These are phyloP conservation scores for Amblyraja radiata DNA, from an alignment of 2,797 vertebrate species.

Conservation along the genomic window DNA sequence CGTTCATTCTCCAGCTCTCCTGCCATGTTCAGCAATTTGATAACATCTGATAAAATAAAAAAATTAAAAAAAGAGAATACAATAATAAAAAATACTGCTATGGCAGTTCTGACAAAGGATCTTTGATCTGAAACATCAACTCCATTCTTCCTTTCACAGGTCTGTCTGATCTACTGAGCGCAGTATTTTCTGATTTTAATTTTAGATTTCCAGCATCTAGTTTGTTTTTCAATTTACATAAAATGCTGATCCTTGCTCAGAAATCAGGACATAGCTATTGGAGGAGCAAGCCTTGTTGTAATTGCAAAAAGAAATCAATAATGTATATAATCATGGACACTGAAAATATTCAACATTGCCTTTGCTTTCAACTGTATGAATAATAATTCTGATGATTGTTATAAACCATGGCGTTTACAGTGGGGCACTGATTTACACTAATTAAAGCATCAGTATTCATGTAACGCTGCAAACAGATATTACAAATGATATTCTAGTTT, in stretches of 20 bases:
- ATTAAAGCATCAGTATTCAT: background rate
- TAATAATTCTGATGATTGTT: background rate
- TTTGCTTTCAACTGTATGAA: background rate
- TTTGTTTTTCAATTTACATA: too few species aligned
- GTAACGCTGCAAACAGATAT: background rate
- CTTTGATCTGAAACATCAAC: too few species aligned
- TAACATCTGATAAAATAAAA: too few species aligned
- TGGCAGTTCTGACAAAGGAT: too few species aligned
- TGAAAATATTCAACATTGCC: background rate
- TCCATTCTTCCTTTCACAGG: too few species aligned
- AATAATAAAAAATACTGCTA: background rate
- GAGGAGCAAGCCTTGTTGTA: background rate
- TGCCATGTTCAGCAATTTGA: too few species aligned
- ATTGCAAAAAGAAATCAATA: background rate
- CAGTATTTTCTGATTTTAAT: too few species aligned
- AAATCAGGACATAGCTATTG: background rate
- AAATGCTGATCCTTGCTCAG: background rate
- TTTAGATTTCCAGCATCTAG: too few species aligned
- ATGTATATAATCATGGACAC: background rate
- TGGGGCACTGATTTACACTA: background rate
- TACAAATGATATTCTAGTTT: background rate
- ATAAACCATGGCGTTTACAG: background rate
- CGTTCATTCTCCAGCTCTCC: too few species aligned
- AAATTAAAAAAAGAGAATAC: background rate
- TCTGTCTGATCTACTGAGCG: too few species aligned